phyloP scores from a whole-genome alignment of 2,113 vertebrate genomes.

The Tamias sibiricus region DNA sequence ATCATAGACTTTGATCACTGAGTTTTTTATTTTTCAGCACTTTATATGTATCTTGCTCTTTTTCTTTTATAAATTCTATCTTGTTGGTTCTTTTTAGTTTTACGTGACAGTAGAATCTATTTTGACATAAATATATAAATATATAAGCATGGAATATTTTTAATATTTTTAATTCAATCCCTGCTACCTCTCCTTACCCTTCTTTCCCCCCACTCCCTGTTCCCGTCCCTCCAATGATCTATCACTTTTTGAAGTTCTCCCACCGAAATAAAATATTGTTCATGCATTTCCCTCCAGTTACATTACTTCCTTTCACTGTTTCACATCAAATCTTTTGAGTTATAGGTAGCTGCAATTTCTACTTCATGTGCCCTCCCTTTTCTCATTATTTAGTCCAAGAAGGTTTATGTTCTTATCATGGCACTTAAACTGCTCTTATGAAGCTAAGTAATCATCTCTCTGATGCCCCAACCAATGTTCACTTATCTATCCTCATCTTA shows the following conservation, averaged over 20 bases:
- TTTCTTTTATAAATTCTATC: neutral
- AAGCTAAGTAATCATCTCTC: neutral
- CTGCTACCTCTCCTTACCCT: too few species aligned
- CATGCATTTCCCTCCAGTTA: neutral
- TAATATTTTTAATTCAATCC: too few species aligned
- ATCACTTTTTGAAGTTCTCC: neutral
- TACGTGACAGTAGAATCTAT: too few species aligned
- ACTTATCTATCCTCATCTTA: neutral
- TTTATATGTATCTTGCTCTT: neutral
- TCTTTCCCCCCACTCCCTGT: too few species aligned
- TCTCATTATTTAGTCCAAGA: neutral
- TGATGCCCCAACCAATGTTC: neutral
- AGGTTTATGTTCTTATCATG: neutral
- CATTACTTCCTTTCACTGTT: neutral
- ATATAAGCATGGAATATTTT: too few species aligned
- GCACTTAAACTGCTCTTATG: neutral
- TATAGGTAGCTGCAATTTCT: neutral
- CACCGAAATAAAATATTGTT: neutral
- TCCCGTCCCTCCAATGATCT: neutral
- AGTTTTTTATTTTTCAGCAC: slow-evolving; percentile 22
- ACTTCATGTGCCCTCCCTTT: neutral
- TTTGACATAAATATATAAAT: too few species aligned
- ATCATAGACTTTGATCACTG: neutral
- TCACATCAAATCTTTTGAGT: neutral
- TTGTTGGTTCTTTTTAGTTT: too few species aligned